Percentiles rank a stretch among this genome's conserved stretches.
Conservation (phyloP, 1,140 invertebrate genomes). For the Procambarus virginalis region DNA sequence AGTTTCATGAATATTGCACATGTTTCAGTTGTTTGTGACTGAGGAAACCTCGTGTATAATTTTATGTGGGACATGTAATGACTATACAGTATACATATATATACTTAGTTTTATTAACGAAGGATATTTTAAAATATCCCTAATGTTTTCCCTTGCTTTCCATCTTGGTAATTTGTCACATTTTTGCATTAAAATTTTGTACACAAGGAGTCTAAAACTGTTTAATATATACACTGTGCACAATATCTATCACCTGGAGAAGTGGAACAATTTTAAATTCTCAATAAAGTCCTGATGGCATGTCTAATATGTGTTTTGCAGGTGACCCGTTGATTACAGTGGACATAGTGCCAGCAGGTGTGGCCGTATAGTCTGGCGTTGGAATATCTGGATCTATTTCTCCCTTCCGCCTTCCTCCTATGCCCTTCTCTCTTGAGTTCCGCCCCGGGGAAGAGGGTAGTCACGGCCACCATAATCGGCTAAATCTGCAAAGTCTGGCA, state of each 20-base stretch:
- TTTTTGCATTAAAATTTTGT: too few species aligned
- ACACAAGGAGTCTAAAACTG: neutral
- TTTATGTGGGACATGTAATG: neutral
- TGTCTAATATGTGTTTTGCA: conserved; percentile 69
- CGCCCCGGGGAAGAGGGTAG: conserved; percentile 34
- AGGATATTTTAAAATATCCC: too few species aligned
- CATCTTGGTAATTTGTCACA: neutral
- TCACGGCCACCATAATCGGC: conserved; percentile 64
- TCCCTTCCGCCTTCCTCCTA: conserved; percentile 28
- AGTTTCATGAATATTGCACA: neutral
- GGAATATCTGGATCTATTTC: conserved; percentile 70
- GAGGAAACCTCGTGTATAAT: neutral
- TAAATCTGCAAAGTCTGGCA: conserved; percentile 47
- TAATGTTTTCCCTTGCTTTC: neutral
- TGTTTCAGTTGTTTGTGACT: neutral
- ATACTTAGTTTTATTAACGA: neutral
- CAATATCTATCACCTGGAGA: neutral
- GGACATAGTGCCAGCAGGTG: conserved; percentile 54
- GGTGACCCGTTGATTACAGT: conserved; percentile 18
- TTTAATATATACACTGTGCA: neutral
- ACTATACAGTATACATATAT: neutral
- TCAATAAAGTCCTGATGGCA: conserved; percentile 70
- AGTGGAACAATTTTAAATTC: neutral
- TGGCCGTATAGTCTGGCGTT: conserved; percentile 70
- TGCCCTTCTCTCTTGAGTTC: conserved; percentile 28